Evolutionary conservation across 2,888 invertebrate genomes (phyloP), one percentile per base, ranked within the genome.

Genomic region (Lochmaea capreae): DNA sequence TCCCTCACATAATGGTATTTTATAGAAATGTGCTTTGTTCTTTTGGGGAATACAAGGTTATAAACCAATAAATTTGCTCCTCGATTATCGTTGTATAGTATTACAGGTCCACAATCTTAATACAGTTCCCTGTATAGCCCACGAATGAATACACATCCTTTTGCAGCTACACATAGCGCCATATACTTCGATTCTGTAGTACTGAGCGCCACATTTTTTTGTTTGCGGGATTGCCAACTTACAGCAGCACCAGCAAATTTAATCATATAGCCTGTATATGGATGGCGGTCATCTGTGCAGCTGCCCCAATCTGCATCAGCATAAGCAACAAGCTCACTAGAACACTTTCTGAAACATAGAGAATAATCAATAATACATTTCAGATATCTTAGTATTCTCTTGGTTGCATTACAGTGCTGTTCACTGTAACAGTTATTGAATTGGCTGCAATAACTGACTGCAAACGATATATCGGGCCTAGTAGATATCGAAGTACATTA

Each of bases 371-470:
- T 22, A 1, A 65, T 65, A 16, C 54, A 67, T 46, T 72, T 63
- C 16, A 74, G 46, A 33, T 74, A 74, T 8, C 75, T 65, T 46
- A 70, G 22, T 46, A 75, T 49, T 46, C 66, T 65, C 65, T 73
- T 66, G 2, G 65, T 46, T 42, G 67, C 73, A 52, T 62, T 66
- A 67, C 72, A 65, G 26, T 71, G 71, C 46, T 43, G 49, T 58
- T 22, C 39, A 46, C 54, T 63, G 46, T 18, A 63, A 6, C 67
- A 62, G 12, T 67, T 57, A 42, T 67, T 70, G 54, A 66, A 75
- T 39, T 59, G 6, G 54, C 72, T 72, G 18, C 65, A 16, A 65
- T 46, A 46, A 57, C 16, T 57, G 6, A 72, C 69, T 26, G 61
- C 33, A 67, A 58, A 72, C 8, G 59, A 6, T 26, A 72, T 75